Base-by-base conservation (phyloP, 2,888 invertebrate species). In the Chrysomela aeneicollis region DNA sequence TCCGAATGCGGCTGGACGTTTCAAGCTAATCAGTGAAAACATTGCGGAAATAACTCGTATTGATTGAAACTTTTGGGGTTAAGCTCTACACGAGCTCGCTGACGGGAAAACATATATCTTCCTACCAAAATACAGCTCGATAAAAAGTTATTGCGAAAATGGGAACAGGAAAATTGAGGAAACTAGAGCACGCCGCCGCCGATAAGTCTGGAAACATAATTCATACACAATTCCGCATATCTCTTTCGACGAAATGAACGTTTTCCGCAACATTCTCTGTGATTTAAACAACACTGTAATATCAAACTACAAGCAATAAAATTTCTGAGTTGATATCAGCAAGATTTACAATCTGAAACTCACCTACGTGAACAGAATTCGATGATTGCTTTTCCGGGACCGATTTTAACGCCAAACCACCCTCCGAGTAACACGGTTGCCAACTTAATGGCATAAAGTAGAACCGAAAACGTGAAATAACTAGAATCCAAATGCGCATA, bases 391-490 rank as follows among this genome's bases (percentile, higher is more conserved):
- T 64, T 73, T 74, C 73, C 67, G 70, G 66, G 74, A 72, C 74
- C 71, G 68, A 69, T 76, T 79, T 77, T 74, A 77, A 77, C 79
- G 77, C 76, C 77, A 80, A 42, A 82, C 79, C 82, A 81, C 82
- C 83, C 81, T 82, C 75, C 76, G 77, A 81, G 81, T 75, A 79
- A 78, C 82, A 83, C 83, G 82, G 78, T 79, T 78, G 82, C 82
- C 82, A 82, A 83, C 83, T 82, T 83, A 82, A 80, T 82, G 82
- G 73, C 76, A 78, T 73, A 74, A 82, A 81, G 82, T 81, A 80
- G 79, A 74, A 79, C 81, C 79, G 81, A 81, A 79, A 82, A 81
- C 81, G 79, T 79, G 81, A 81, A 79, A 78, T 76, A 73, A 73
- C 76, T 74, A 77, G 73, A 73, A 71, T 69, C 66, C 69, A 66